These are phyloP conservation scores for Lampris incognitus DNA, from an alignment of 2,113 vertebrate species.

Conservation along the genomic window DNA sequence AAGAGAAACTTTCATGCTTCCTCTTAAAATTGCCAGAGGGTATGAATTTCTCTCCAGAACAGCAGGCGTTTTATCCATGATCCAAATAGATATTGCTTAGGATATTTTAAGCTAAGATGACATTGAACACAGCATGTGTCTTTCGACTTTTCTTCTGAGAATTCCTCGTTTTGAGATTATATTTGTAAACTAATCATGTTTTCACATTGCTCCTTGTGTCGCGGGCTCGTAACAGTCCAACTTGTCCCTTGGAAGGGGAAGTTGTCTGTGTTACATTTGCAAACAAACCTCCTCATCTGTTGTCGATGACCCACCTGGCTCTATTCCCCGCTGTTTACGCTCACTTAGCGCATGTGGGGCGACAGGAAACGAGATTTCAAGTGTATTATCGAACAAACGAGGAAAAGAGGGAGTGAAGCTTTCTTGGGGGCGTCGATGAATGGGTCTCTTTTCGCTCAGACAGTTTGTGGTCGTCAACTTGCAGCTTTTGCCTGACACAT, in stretches of 20 bases:
- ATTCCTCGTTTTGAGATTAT: neutral
- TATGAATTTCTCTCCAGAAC: constrained; percentile 13
- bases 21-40: constrained; percentile 14
- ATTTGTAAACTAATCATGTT: constrained; percentile 19
- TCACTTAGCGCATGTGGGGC: constrained; percentile 49
- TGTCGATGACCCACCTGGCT: constrained; percentile 34
- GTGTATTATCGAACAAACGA: neutral
- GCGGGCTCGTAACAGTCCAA: constrained; percentile 15
- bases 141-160: neutral
- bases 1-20: constrained; percentile 15
- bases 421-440: constrained; percentile 69
- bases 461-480: constrained; percentile 55
- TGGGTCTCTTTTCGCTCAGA: constrained; percentile 65
- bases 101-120: constrained; percentile 23
- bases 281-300: constrained; percentile 28
- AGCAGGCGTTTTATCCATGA: constrained; percentile 18
- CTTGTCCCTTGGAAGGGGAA: constrained; percentile 46
- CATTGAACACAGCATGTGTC: constrained; percentile 24
- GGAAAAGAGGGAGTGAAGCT: constrained; percentile 54
- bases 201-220: neutral
- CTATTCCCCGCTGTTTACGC: constrained; percentile 29
- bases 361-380: constrained; percentile 41
- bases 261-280: constrained; percentile 25
- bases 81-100: constrained; percentile 7
- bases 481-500: constrained; percentile 64